A percentile compares a stretch with the other conserved stretches of the same genome.
These are phyloP conservation scores for Ambastaia sidthimunki DNA, from an alignment of 2,797 vertebrate species.

Conservation along the genomic window DNA sequence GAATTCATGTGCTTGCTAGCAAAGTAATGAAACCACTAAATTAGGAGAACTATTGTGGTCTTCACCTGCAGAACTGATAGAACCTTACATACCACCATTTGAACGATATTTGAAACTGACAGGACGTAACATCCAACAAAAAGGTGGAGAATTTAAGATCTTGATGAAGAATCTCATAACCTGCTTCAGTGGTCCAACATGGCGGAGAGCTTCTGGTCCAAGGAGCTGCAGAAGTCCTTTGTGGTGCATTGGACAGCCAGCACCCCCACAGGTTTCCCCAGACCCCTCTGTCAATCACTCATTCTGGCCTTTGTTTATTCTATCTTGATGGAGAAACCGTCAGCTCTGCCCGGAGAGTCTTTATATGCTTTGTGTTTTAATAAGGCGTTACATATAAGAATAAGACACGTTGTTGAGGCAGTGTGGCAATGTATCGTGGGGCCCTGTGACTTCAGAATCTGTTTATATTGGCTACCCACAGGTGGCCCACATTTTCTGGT, in stretches of 20 bases:
- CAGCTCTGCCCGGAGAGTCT: slow-evolving; percentile 40
- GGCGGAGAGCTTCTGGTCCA: slow-evolving; percentile 44
- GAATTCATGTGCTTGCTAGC: background rate
- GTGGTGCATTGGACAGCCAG: slow-evolving; percentile 37
- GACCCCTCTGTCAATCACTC: slow-evolving; percentile 64
- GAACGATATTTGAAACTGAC: background rate
- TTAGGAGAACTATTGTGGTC: background rate
- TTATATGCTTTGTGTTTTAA: slow-evolving; percentile 58
- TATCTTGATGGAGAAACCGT: slow-evolving; percentile 61
- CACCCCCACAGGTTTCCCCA: slow-evolving; percentile 55
- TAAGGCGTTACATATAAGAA: slow-evolving; percentile 67
- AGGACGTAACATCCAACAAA: background rate
- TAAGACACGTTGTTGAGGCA: slow-evolving; percentile 56
- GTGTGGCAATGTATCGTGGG: slow-evolving; percentile 55
- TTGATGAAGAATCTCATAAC: slow-evolving; percentile 4
- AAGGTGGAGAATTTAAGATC: background rate
- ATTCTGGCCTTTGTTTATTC: slow-evolving; percentile 61
- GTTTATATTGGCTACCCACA: slow-evolving; percentile 75
- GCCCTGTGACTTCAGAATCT: slow-evolving; percentile 69
- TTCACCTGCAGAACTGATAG: background rate
- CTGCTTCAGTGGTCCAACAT: slow-evolving; percentile 46
- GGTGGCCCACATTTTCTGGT: slow-evolving; percentile 72
- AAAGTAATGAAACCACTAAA: no score
- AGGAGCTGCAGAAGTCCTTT: slow-evolving; percentile 19
- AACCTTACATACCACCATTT: background rate